Conservation (phyloP, 1,140 invertebrate species). For the Cydia strobilella region DNA sequence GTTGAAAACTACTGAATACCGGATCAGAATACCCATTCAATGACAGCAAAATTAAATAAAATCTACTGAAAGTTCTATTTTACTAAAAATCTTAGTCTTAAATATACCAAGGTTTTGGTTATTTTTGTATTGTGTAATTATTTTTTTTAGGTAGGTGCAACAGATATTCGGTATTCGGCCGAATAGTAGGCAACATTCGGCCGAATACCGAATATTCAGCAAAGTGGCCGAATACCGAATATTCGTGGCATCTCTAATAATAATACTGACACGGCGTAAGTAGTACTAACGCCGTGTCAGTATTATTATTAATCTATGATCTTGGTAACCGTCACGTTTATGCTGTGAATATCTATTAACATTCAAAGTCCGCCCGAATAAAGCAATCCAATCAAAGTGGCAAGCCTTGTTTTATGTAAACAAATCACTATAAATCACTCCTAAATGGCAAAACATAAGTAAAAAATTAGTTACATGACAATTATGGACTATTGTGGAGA, state of each 20-base stretch:
- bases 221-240: too few relatives aligned
- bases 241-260: too few relatives aligned
- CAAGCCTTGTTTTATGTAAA: slow-evolving; percentile 70
- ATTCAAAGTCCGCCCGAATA: slow-evolving; percentile 55
- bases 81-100: not conserved
- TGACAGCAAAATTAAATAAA: not conserved
- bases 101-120: too few relatives aligned
- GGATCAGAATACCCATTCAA: not conserved
- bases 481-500: slow-evolving; percentile 54
- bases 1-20: not conserved
- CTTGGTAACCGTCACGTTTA: slow-evolving; percentile 48
- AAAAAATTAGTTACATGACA: slow-evolving; percentile 60
- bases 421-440: slow-evolving; percentile 63
- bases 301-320: slow-evolving; percentile 45
- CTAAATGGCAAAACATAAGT: slow-evolving; percentile 63
- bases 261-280: too few relatives aligned
- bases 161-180: too few relatives aligned
- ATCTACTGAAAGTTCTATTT: not conserved
- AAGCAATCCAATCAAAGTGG: slow-evolving; percentile 57
- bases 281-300: not conserved
- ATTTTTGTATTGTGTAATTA: too few relatives aligned
- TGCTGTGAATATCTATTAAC: slow-evolving; percentile 51
- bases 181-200: too few relatives aligned
- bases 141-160: too few relatives aligned
- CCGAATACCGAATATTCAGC: too few relatives aligned